phyloP scores from a whole-genome alignment of 2,797 vertebrate species.

The Amblyraja radiata region DNA sequence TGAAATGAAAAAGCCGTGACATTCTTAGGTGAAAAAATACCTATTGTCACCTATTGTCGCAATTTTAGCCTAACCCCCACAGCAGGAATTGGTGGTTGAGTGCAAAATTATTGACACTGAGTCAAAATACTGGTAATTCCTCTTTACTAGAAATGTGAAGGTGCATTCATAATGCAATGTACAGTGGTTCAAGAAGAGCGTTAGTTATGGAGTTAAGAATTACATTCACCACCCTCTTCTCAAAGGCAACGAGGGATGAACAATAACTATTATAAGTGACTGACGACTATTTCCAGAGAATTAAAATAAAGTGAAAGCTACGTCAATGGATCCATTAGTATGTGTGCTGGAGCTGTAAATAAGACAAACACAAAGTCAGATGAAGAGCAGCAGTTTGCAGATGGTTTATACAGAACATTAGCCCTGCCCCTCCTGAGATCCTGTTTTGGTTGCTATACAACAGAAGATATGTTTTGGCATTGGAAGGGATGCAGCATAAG shows the following conservation, averaged over 20 bases:
- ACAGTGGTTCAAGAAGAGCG: background rate
- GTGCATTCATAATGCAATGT: background rate
- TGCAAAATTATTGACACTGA: background rate
- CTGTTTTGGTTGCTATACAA: background rate
- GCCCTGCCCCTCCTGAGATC: background rate
- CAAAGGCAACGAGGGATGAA: background rate
- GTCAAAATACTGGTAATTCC: background rate
- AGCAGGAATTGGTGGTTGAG: background rate
- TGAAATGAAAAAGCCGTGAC: background rate
- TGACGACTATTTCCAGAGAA: background rate
- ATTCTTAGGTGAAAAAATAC: background rate
- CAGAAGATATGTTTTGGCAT: background rate
- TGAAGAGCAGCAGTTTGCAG: background rate
- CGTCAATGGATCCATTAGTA: background rate
- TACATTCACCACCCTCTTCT: background rate
- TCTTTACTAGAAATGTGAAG: background rate
- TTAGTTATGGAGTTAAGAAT: no score
- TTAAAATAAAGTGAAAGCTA: background rate
- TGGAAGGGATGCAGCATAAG: background rate
- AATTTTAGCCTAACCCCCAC: background rate
- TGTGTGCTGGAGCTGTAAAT: background rate
- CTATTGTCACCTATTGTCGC: background rate
- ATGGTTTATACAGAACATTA: background rate
- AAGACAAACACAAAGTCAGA: background rate
- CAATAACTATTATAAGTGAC: background rate